A percentile compares a stretch with the other conserved stretches of the same genome.
Conservation (phyloP, 2,113 vertebrate genomes). For the Micronisus gabar region DNA sequence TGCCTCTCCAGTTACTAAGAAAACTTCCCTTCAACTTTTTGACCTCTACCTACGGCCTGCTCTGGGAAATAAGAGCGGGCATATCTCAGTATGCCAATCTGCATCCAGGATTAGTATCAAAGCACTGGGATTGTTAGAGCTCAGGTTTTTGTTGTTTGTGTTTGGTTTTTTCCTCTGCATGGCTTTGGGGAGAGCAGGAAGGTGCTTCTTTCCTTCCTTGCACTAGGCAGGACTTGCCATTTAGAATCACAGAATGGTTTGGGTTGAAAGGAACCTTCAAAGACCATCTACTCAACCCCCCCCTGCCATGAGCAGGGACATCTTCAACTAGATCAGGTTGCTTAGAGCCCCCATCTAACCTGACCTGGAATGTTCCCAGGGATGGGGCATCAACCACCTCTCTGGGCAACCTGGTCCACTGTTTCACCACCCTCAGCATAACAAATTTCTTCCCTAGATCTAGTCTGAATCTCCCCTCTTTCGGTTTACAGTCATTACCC, state of each 20-base stretch:
- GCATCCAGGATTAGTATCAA: no score
- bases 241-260: background rate
- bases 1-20: background rate
- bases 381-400: background rate
- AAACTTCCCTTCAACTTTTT: background rate
- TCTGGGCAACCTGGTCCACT: background rate
- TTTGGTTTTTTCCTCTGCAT: no score
- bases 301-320: background rate
- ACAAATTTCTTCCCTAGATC: background rate
- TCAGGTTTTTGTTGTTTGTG: no score
- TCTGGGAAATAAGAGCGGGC: background rate
- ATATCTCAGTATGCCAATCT: background rate
- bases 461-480: background rate
- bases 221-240: background rate
- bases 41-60: no score
- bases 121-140: background rate
- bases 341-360: background rate
- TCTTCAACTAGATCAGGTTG: background rate
- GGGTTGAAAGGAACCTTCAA: background rate
- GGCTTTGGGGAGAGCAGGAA: background rate
- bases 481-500: background rate
- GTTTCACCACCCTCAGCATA: fast-evolving
- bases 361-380: background rate
- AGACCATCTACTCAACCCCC: background rate
- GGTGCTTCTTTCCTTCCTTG: background rate